Percentiles rank a stretch among this genome's conserved stretches.
These are phyloP conservation scores for Elmis aenea DNA, from an alignment of 2,888 invertebrate genomes.

Conservation along the genomic window DNA sequence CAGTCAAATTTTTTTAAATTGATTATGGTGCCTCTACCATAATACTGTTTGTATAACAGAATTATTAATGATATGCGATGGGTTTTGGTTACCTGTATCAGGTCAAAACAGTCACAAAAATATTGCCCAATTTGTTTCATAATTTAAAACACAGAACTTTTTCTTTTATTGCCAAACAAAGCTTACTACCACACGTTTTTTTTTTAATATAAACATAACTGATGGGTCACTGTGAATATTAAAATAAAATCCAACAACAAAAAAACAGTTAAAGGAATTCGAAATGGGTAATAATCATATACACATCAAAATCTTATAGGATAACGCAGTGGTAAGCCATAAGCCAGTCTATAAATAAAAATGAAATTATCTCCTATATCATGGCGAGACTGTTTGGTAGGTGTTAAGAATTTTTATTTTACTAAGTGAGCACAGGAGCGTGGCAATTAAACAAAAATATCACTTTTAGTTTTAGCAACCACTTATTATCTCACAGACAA, in stretches of 20 bases:
- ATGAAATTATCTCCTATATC: conserved; percentile 26
- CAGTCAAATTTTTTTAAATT: too few species aligned
- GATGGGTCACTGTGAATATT: conserved; percentile 5
- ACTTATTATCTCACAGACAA: conserved; percentile 24
- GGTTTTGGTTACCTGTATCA: too few species aligned
- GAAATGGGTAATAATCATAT: conserved; percentile 25
- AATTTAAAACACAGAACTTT: too few species aligned
- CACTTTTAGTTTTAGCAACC: conserved; percentile 11
- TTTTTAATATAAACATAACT: too few species aligned
- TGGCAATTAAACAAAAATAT: conserved; percentile 24
- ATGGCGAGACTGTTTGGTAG: conserved; percentile 22
- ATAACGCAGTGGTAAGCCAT: conserved; percentile 23
- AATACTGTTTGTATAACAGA: too few species aligned
- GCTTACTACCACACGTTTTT: too few species aligned
- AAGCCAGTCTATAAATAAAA: conserved; percentile 24
- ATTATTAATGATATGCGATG: too few species aligned
- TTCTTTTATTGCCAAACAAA: too few species aligned
- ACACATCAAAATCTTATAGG: conserved; percentile 21
- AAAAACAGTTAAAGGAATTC: conserved; percentile 20
- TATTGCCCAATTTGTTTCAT: too few species aligned
- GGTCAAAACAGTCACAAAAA: too few species aligned
- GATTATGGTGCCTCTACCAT: too few species aligned
- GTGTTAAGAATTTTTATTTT: conserved; percentile 29
- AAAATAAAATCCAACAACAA: conserved; percentile 16
- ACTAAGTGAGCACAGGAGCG: conserved; percentile 20